Evolutionary conservation across 2,113 vertebrate species (phyloP).

Genomic region (Zosterops pallidus): DNA sequence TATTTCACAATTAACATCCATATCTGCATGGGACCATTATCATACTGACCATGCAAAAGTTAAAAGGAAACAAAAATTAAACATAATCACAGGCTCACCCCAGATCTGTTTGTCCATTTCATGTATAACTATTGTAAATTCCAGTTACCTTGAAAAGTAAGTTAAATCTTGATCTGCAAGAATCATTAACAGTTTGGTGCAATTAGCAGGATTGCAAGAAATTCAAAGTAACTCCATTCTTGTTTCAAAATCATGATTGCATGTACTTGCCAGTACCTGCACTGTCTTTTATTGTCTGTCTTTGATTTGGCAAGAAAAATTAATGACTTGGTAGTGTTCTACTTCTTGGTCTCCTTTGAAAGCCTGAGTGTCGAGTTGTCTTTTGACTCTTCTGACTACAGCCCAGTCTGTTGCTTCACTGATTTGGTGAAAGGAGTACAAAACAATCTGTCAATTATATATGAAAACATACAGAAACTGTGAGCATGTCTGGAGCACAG

Average conservation of each 20-base stretch:
- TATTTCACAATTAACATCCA: not conserved
- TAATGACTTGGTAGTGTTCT: not conserved
- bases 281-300: not conserved
- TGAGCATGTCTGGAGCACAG: not conserved
- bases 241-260: not conserved
- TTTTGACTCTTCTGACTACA: not conserved
- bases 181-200: not conserved
- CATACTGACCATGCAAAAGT: not conserved
- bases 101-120: not conserved
- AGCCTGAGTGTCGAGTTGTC: not conserved
- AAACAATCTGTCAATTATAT: not conserved
- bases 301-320: not conserved
- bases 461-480: not conserved
- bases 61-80: not conserved
- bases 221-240: not conserved
- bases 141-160: not conserved
- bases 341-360: not conserved
- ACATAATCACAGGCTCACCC: fast-evolving
- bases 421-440: not conserved
- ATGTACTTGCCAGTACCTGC: not conserved
- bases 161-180: not conserved
- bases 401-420: not conserved
- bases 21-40: not conserved
- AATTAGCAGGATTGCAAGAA: not conserved
- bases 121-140: not conserved